Conservation (phyloP, 2,797 vertebrate species). For the Fundulus diaphanus region DNA sequence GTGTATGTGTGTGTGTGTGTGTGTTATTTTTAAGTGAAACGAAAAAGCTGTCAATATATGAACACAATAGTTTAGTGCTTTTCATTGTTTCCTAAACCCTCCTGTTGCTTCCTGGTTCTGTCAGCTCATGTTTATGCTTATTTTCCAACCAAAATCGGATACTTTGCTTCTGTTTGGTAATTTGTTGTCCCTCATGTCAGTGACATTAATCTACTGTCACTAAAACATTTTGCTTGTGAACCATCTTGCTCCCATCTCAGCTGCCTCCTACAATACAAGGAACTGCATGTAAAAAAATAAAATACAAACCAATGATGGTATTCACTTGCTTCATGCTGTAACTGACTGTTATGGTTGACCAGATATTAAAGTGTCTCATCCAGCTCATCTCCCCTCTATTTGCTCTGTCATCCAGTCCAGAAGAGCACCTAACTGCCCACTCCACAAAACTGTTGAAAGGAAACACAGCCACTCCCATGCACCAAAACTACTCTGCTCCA, state of each 20-base stretch:
- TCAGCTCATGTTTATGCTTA: constrained; percentile 11
- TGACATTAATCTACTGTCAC: not conserved
- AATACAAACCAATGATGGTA: not conserved
- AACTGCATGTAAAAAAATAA: not conserved
- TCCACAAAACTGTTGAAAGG: not conserved
- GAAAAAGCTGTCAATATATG: constrained; percentile 25
- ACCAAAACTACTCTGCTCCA: not conserved
- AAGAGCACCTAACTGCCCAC: constrained; percentile 12
- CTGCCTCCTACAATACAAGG: not conserved
- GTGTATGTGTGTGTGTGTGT: constrained; percentile 6
- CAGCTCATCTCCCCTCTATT: not conserved
- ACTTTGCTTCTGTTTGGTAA: constrained; percentile 22
- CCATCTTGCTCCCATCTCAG: not conserved
- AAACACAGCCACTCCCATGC: not conserved
- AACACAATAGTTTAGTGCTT: constrained; percentile 8
- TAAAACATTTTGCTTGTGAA: not conserved
- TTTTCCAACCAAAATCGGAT: constrained; percentile 25
- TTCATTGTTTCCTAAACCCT: not conserved
- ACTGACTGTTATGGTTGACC: constrained; percentile 42
- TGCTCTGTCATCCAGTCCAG: constrained; percentile 31
- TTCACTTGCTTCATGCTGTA: not conserved
- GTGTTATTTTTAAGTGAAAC: constrained; percentile 29
- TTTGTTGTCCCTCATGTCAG: not conserved
- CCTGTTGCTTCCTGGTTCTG: not conserved
- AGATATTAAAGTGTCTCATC: constrained; percentile 45